These are phyloP conservation scores for Pseudorhombus dupliciocellatus DNA, from an alignment of 2,113 vertebrate species.

Conservation along the genomic window DNA sequence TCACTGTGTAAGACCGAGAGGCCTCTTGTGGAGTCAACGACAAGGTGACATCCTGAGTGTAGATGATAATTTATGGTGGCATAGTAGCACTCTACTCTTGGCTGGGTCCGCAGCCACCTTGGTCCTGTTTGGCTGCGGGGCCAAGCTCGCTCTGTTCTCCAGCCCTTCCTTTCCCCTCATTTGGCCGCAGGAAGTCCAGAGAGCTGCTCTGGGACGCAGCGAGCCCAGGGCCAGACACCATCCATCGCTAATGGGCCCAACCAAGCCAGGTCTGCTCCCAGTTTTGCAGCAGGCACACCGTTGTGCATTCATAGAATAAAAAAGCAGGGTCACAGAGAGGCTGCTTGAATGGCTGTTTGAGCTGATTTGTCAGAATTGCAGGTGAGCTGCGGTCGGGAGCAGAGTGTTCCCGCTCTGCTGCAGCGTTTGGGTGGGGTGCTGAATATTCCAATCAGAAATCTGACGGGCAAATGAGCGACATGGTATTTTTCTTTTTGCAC, in stretches of 20 bases:
- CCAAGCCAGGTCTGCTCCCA: constrained; percentile 54
- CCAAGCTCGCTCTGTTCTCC: constrained; percentile 51
- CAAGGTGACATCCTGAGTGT: constrained; percentile 54
- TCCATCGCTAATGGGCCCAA: constrained; percentile 65
- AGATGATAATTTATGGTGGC: constrained; percentile 62
- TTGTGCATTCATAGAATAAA: constrained; percentile 53
- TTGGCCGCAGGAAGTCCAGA: constrained; percentile 66
- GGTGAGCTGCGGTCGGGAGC: constrained; percentile 56
- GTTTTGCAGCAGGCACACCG: constrained; percentile 40
- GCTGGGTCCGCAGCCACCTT: constrained; percentile 38
- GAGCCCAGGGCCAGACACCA: constrained; percentile 62
- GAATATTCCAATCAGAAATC: constrained; percentile 47
- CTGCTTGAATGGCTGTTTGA: constrained; percentile 25
- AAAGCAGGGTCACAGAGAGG: constrained; percentile 56
- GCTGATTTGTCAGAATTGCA: constrained; percentile 54
- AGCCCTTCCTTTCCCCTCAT: constrained; percentile 57
- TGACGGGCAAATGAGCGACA: constrained; percentile 17
- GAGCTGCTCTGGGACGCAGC: constrained; percentile 52
- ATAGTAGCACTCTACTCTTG: constrained; percentile 45
- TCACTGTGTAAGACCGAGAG: constrained; percentile 55
- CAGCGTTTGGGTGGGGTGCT: constrained; percentile 44
- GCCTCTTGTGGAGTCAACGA: constrained; percentile 60
- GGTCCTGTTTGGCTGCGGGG: constrained; percentile 38
- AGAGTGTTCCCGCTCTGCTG: constrained; percentile 36
- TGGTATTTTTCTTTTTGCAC: constrained; percentile 24